phyloP scores from a whole-genome alignment of 2,113 vertebrate species.

The Gavialis gangeticus region DNA sequence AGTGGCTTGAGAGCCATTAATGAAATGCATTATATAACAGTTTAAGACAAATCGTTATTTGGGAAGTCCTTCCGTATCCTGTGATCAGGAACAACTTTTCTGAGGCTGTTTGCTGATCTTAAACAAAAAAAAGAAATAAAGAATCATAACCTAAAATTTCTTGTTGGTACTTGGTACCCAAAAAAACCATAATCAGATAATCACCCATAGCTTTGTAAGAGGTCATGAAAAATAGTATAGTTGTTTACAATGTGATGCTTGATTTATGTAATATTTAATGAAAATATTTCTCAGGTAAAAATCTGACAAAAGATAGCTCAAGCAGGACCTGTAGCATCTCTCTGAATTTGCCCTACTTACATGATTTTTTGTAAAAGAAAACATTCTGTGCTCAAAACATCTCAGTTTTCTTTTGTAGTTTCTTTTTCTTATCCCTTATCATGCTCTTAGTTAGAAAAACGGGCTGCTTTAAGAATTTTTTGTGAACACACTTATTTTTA shows the following conservation, averaged over 20 bases:
- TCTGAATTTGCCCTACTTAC: not conserved
- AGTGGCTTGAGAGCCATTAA: not conserved
- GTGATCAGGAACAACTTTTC: not conserved
- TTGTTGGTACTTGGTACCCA: not conserved
- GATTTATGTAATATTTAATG: not conserved
- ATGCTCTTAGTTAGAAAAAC: not conserved
- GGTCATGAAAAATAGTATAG: not conserved
- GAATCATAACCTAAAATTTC: not conserved
- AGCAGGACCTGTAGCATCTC: not conserved
- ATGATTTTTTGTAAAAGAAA: not conserved
- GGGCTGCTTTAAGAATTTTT: not conserved
- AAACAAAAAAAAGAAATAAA: no score
- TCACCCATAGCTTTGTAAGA: accelerated
- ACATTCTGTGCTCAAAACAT: accelerated
- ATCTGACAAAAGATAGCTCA: not conserved
- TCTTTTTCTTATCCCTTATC: not conserved
- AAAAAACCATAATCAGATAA: not conserved
- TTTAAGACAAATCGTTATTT: not conserved
- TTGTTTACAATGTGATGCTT: not conserved
- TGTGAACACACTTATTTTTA: not conserved
- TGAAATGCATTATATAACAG: accelerated
- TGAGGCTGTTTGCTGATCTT: not conserved
- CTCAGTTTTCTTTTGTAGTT: constrained; percentile 4
- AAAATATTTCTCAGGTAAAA: not conserved
- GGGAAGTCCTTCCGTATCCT: no score